These are phyloP conservation scores for Magallana angulata DNA, from an alignment of 1,140 invertebrate species.

Conservation along the genomic window DNA sequence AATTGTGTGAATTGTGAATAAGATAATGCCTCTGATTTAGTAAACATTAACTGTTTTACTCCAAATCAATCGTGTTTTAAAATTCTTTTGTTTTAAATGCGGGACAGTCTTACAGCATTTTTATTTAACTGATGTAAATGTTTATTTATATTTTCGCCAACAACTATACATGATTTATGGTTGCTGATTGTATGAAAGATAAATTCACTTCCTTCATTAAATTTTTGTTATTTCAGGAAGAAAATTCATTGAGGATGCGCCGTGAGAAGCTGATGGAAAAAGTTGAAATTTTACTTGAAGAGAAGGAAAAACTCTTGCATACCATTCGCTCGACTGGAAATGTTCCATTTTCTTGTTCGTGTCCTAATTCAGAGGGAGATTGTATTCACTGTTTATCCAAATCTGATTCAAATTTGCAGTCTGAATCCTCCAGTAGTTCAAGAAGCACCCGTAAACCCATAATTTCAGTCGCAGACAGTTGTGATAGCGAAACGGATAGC, in stretches of 20 bases:
- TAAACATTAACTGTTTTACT: no score
- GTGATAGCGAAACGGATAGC: neutral
- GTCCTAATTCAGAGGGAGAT: neutral
- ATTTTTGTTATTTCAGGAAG: neutral
- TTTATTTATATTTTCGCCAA: no score
- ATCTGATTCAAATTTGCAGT: neutral
- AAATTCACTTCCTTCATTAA: no score
- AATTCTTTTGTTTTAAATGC: no score
- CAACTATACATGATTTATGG: no score
- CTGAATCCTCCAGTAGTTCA: slow-evolving; percentile 19
- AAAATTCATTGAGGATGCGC: slow-evolving; percentile 30
- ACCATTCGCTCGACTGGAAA: neutral
- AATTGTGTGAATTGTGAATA: no score
- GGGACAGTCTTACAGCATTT: no score
- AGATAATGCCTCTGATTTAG: no score
- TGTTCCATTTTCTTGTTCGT: neutral
- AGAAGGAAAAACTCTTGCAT: neutral
- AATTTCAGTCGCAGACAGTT: neutral
- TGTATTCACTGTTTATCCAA: slow-evolving; percentile 11
- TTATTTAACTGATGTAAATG: no score
- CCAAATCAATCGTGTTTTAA: no score
- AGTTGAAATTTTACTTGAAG: slow-evolving; percentile 8
- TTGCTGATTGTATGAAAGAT: no score
- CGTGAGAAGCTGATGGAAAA: neutral
- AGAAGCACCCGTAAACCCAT: neutral